Evolutionary conservation across 2,797 vertebrate species (phyloP), one percentile per base, ranked within the genome.

Genomic region (Craterocephalus amniculus): DNA sequence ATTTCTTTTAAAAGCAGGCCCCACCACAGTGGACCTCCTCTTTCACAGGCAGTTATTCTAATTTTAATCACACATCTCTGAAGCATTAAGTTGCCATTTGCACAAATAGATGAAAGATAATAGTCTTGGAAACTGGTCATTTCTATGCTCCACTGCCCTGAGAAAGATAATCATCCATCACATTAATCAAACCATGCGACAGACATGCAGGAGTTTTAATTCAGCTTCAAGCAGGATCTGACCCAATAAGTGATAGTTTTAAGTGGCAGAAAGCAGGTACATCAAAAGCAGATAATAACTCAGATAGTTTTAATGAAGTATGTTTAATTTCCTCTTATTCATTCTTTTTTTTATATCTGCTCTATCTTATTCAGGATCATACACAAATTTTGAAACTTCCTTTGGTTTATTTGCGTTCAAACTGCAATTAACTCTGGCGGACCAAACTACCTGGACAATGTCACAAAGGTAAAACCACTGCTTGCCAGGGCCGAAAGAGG

Each of bases 1-100:
- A 75, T 84, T 76, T 84, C 75, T 84, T 81, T 73, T 63, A 84
- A 80, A 84, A 82, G 67, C 40, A 40, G 80, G 78, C 83, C 78
- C 72, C 78, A 89, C 82, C 73, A 76, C 78, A 86, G 81, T 83
- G 84, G 80, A 72, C 81, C 67, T 83, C 83, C 81, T 84, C 79
- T 64, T 88, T 91, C 88, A 83, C 90, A 81, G 90, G 81, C 85
- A 82, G 84, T 90, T 88, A 89, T 88, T 91, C 79, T 89, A 89
- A 92, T 91, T 88, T 90, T 88, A 90, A 90, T 91, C 89, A 62
- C 81, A 77, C 83, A 83, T 88, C 84, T 88, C 83, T 89, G 84
- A 87, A 89, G 90, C 89, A 90, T 85, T 91, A 88, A 91, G 92
- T 88, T 85, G 89, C 79, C 69, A 76, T 90, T 90, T 90, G 85